phyloP scores from a whole-genome alignment of 2,888 invertebrate species.

The Lasius fuliginosus region DNA sequence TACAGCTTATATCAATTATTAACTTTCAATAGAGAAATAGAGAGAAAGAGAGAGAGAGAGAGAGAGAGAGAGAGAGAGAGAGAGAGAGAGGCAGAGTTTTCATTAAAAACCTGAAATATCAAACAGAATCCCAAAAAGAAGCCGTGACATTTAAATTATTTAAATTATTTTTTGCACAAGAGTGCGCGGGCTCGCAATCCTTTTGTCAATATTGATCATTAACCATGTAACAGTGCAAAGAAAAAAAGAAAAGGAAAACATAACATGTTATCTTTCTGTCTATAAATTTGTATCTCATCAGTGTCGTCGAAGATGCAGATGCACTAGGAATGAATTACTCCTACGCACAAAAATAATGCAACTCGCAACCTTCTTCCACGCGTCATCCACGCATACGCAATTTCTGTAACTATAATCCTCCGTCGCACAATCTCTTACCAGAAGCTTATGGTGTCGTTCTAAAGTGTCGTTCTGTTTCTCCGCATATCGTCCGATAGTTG shows the following conservation, averaged over 20 bases:
- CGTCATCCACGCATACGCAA: constrained; percentile 17
- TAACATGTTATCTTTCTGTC: neutral
- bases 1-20: neutral
- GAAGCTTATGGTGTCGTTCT: constrained; percentile 1
- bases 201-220: neutral
- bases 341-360: constrained; percentile 25
- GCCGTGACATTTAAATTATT: constrained; percentile 14
- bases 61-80: neutral
- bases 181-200: neutral
- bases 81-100: neutral
- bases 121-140: neutral
- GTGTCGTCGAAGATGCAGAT: neutral
- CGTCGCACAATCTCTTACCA: neutral
- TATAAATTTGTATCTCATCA: constrained; percentile 9
- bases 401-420: neutral
- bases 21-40: neutral
- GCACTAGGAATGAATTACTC: constrained; percentile 43
- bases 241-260: too few relatives aligned
- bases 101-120: constrained; percentile 16
- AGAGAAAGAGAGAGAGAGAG: neutral
- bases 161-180: neutral
- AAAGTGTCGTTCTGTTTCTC: neutral
- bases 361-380: constrained; percentile 9
- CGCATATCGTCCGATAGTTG: neutral
- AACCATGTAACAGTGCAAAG: neutral